A percentile compares a stretch with the other conserved stretches of the same genome.
Evolutionary conservation across 2,888 invertebrate species (phyloP).

Genomic region (Epistrophe grossulariae): DNA sequence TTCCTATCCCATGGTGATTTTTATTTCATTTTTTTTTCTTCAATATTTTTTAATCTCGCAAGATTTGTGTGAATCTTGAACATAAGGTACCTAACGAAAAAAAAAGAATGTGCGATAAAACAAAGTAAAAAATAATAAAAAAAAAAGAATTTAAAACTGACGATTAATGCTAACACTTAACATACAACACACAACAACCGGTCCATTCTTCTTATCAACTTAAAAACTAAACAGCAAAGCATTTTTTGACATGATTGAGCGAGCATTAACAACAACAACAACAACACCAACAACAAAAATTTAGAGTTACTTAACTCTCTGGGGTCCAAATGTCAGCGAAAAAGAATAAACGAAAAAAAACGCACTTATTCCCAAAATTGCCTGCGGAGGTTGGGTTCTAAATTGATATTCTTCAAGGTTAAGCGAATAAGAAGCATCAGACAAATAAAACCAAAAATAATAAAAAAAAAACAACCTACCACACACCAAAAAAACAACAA

Average conservation of each 20-base stretch:
- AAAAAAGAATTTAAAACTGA: not conserved
- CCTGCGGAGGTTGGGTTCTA: constrained; percentile 73
- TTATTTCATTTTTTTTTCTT: not conserved
- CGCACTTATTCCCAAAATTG: constrained; percentile 65
- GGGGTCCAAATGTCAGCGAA: constrained; percentile 52
- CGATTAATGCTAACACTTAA: constrained; percentile 31
- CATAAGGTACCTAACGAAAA: not conserved
- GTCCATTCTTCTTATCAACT: constrained; percentile 61
- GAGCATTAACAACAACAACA: constrained; percentile 43
- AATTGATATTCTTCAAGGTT: constrained; percentile 74
- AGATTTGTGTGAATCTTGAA: not conserved
- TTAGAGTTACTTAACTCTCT: constrained; percentile 17
- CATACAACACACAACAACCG: constrained; percentile 40
- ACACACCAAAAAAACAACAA: not conserved
- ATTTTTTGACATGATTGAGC: constrained; percentile 29
- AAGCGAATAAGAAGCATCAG: constrained; percentile 46
- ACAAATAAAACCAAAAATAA: constrained; percentile 37
- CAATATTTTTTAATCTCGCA: not conserved
- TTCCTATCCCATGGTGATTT: not conserved
- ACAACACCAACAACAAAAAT: too few relatives aligned
- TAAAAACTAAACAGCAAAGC: constrained; percentile 2
- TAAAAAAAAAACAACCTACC: constrained; percentile 23
- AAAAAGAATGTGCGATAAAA: not conserved
- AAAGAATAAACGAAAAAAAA: constrained; percentile 27
- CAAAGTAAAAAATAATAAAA: not conserved